Evolutionary conservation across 2,888 invertebrate genomes (phyloP), one percentile per base, ranked within the genome.

Genomic region (Scelioninae gen. 1): DNA sequence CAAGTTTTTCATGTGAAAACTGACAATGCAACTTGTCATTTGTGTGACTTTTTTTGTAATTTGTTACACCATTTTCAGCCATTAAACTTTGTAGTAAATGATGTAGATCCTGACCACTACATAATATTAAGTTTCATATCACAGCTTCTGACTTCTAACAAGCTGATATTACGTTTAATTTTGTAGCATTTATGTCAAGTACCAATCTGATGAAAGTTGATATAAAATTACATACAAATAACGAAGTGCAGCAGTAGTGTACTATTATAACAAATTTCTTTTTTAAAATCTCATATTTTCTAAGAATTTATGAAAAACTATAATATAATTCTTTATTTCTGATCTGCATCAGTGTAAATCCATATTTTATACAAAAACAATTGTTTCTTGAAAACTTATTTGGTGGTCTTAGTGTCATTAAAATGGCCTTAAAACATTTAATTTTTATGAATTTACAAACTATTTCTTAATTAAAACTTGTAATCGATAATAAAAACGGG

Each of bases 81-180:
- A 40, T 58, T 75, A 75, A 56, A 58, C 10, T 56, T 58, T 40
- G 34, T 31, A 49, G 43, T 66, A 58, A 66, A 49, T 58, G 58
- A 75, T 51, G 34, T 29, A 40, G 47, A 47, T 55, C 34, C 38
- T 49, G 40, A 31, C 58, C 40, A 43, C 66, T 75, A 32, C 38
- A 58, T 66, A 49, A 66, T 75, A 66, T 58, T 65, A 75, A 75
- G 58, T 58, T 75, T 75, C 49, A 56, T 65, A 75, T 65, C 74
- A 65, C 74, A 75, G 55, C 65, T 56, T 11, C 65, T 65, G 56
- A 65, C 74, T 75, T 43, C 38, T 75, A 75, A 75, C 65, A 65
- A 75, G 47, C 55, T 40, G 65, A 63, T 47, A 56, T 75, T 55
- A 56, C 63, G 40, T 65, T 75, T 65, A 75, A 75, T 65, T 75